Evolutionary conservation across 2,797 vertebrate genomes (phyloP).

Genomic region (Acanthurus lineatus): DNA sequence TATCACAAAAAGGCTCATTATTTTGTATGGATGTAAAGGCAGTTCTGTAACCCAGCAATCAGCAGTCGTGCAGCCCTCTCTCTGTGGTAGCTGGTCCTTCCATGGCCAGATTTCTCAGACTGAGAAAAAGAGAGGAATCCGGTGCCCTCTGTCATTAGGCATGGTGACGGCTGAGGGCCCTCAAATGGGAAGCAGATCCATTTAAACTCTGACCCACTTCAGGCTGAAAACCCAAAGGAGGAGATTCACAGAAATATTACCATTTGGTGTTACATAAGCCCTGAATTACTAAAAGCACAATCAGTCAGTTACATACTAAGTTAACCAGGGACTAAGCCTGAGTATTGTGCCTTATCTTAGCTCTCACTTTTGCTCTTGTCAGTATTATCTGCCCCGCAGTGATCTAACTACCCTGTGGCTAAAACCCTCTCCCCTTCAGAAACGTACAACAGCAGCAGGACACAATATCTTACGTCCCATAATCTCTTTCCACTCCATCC

Average conservation of each 20-base stretch:
- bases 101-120: conserved; percentile 50
- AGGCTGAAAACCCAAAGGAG: conserved; percentile 50
- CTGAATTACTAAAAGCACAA: conserved; percentile 15
- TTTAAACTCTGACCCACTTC: conserved; percentile 70
- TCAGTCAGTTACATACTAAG: conserved; percentile 5
- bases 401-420: conserved; percentile 22
- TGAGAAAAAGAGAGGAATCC: conserved; percentile 49
- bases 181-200: conserved; percentile 68
- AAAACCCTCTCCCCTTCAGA: conserved; percentile 34
- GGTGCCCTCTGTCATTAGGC: conserved; percentile 67
- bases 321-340: conserved; percentile 15
- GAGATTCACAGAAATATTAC: conserved; percentile 30
- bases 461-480: conserved; percentile 38
- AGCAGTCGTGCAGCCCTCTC: conserved; percentile 16
- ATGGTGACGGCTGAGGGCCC: conserved; percentile 49
- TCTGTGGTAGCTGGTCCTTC: conserved; percentile 34
- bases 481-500: conserved; percentile 46
- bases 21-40: conserved; percentile 18
- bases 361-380: conserved; percentile 33
- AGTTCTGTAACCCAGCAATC: conserved; percentile 28
- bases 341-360: conserved; percentile 2
- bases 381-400: conserved; percentile 31
- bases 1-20: conserved; percentile 34
- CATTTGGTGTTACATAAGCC: conserved; percentile 9
- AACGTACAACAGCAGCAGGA: conserved; percentile 23